phyloP scores from a whole-genome alignment of 2,113 vertebrate species.

The Nycticebus coucang region DNA sequence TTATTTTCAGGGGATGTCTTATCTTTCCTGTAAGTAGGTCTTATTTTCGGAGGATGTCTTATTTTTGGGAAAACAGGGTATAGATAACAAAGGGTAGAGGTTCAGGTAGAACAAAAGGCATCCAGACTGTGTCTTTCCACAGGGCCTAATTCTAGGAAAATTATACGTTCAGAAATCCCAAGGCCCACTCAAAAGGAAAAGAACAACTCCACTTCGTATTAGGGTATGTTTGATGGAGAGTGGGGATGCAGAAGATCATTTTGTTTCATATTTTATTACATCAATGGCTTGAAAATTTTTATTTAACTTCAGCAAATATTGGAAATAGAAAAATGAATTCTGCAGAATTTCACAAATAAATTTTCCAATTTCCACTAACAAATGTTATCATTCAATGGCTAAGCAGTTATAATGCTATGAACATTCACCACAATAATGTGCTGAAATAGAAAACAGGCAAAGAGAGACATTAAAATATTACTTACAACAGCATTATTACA shows the following conservation, averaged over 20 bases:
- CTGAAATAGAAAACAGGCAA: conserved; percentile 86
- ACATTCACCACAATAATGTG: conserved; percentile 86
- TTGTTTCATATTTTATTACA: conserved; percentile 83
- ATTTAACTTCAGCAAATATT: conserved; percentile 88
- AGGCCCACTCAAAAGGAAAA: fast-evolving
- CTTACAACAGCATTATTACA: conserved; percentile 87
- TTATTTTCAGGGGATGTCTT: too few relatives aligned
- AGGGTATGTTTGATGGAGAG: background rate
- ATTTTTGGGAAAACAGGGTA: too few relatives aligned
- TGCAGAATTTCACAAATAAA: conserved; percentile 88
- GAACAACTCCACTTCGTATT: fast-evolving
- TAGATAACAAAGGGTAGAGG: fast-evolving
- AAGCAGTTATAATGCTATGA: conserved; percentile 88
- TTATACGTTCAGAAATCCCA: fast-evolving
- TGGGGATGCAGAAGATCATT: background rate
- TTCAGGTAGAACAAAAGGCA: background rate
- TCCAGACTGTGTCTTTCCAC: background rate
- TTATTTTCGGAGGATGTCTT: too few relatives aligned
- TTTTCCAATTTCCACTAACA: conserved; percentile 84
- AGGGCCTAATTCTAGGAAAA: fast-evolving
- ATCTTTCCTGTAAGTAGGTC: too few relatives aligned
- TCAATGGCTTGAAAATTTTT: conserved; percentile 88
- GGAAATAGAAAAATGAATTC: conserved; percentile 89
- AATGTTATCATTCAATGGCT: conserved; percentile 85
- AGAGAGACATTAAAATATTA: conserved; percentile 85